These are phyloP conservation scores for Troglohyphantes excavatus DNA, from an alignment of 2,888 invertebrate genomes.

Conservation along the genomic window DNA sequence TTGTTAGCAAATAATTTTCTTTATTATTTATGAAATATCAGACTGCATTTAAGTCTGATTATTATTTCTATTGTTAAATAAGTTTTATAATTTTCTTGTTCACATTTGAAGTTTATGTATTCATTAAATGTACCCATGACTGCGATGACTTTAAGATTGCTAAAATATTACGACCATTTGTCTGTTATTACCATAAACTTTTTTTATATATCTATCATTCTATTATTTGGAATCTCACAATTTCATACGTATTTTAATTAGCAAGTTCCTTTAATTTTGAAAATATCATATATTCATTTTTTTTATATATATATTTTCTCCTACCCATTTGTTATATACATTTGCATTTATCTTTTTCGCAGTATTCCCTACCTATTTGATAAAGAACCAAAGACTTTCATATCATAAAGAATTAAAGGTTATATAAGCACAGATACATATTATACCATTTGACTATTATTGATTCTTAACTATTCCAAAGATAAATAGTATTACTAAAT, in stretches of 20 bases:
- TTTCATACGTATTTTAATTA: neutral
- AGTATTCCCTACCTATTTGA: neutral
- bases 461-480: neutral
- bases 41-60: neutral
- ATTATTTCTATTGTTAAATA: neutral
- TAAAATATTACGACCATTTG: neutral
- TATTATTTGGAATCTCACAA: neutral
- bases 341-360: conserved; percentile 3
- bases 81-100: too few species aligned
- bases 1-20: too few species aligned
- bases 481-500: neutral
- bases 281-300: neutral
- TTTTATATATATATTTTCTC: neutral
- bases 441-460: neutral
- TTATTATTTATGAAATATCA: neutral
- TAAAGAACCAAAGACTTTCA: neutral
- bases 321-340: neutral
- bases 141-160: too few species aligned
- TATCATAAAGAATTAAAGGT: neutral
- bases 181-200: neutral
- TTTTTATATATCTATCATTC: neutral
- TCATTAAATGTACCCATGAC: too few species aligned
- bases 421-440: neutral
- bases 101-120: too few species aligned
- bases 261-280: neutral